A percentile compares a stretch with the other conserved stretches of the same genome.
Conservation (phyloP, 1,140 invertebrate species). For the Chymomyza costata region DNA sequence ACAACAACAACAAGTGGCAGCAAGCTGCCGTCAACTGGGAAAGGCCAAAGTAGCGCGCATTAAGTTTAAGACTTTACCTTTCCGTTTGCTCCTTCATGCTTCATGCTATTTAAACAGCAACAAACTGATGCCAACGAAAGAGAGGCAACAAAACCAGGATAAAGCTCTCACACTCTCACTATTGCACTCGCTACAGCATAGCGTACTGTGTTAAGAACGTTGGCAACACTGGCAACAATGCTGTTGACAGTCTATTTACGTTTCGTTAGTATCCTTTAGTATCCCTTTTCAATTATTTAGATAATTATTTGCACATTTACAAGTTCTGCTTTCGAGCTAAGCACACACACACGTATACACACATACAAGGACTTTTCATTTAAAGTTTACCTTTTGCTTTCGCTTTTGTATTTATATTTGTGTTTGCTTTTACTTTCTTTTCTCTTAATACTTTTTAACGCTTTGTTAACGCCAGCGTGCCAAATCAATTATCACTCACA, state of each 20-base stretch:
- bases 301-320: slow-evolving; percentile 67
- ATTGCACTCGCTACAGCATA: too few species aligned
- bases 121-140: too few species aligned
- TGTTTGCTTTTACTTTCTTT: too few species aligned
- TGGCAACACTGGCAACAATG: too few species aligned
- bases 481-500: slow-evolving; percentile 48
- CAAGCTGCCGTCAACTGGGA: neutral
- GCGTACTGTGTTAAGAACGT: too few species aligned
- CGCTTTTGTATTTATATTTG: neutral
- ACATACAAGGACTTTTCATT: slow-evolving; percentile 3
- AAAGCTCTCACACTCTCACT: too few species aligned
- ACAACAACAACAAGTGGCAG: slow-evolving; percentile 11
- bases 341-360: too few species aligned
- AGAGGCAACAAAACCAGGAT: too few species aligned
- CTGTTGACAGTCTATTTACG: slow-evolving; percentile 16
- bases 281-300: slow-evolving; percentile 69
- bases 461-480: too few species aligned
- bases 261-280: slow-evolving; percentile 13
- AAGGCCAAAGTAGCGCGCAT: slow-evolving; percentile 13
- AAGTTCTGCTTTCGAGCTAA: slow-evolving; percentile 3
- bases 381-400: slow-evolving; percentile 6
- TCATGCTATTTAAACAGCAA: neutral
- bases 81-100: slow-evolving; percentile 1
- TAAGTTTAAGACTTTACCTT: slow-evolving; percentile 2
- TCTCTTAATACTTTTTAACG: too few species aligned